Base-by-base conservation (phyloP, 2,113 vertebrate species). In the Caloenas nicobarica region DNA sequence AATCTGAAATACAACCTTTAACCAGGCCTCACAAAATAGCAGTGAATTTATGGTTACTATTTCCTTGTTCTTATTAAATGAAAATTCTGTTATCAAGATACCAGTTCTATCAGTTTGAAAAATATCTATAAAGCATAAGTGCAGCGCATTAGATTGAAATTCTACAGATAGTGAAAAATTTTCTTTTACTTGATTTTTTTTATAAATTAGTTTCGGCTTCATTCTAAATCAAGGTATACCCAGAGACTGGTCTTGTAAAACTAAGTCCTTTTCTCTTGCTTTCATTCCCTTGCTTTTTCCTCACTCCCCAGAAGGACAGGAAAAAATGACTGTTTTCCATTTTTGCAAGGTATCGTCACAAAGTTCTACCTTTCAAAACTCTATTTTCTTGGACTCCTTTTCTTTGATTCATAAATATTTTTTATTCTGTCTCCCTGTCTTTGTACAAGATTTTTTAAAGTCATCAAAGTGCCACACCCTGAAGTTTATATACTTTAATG, bases 221-320 rank as follows among this genome's bases (percentile, higher is more conserved):
- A 50, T 73, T 85, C 26, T 62, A 78, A 77, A 44, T 60, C 16
- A 36, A 24, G 3, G 1, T n/a, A 7, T 51, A 51, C 9, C 3
- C 9, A 60, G 16, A 81, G 4, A 42, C 9, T 40, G 3, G 5
- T 12, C 3, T 1, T 1, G 0, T 24, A 3, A 50, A 85, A 16
- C 15, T 16, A 70, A 57, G 22, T 22, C 10, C 0, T 10, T 31
- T 48, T 65, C 3, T 48, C 10, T 69, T 8, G 46, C 18, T 88
- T 8, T 73, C 7, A 69, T n/a, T 4, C 5, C 6, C 7, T 68
- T 78, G 28, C 3, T 7, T 70, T 65, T 3, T 57, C 3, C 7
- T 4, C 4, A 9, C 3, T 31, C 0, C 17, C 4, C 7, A 68
- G 11, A 85, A 81, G 6, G 9, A 87, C 12, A 73, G 4, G 29